Evolutionary conservation across 2,888 invertebrate species (phyloP).

Genomic region (Eristalis tenax): DNA sequence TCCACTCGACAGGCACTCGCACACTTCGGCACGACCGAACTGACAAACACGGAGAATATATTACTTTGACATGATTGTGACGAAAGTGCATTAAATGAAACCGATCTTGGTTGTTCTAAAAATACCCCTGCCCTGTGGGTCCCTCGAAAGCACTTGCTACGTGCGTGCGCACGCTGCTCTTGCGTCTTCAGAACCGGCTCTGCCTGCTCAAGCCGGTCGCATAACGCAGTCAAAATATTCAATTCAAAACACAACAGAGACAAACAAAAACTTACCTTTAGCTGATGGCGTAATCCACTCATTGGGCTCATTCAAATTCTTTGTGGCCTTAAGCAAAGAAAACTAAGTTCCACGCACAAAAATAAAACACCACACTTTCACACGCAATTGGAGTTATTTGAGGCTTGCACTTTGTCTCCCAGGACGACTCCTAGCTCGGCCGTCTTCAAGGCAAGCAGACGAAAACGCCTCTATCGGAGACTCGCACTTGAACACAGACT

Average conservation of each 20-base stretch:
- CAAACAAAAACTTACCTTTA: slow-evolving; percentile 77
- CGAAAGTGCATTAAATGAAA: slow-evolving; percentile 11
- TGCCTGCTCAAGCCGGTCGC: background rate
- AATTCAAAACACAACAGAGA: background rate
- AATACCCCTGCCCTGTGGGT: background rate
- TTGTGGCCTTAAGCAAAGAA: slow-evolving; percentile 14
- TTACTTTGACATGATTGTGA: slow-evolving; percentile 22
- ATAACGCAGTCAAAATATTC: background rate
- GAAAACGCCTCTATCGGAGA: background rate
- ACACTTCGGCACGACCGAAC: slow-evolving; percentile 6
- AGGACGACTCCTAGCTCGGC: slow-evolving; percentile 12
- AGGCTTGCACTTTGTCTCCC: background rate
- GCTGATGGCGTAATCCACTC: slow-evolving; percentile 81
- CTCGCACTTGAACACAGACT: background rate
- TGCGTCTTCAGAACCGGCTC: slow-evolving; percentile 16
- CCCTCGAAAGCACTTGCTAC: background rate
- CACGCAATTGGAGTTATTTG: background rate
- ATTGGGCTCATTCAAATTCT: slow-evolving; percentile 79
- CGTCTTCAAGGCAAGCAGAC: slow-evolving; percentile 4
- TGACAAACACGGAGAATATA: background rate
- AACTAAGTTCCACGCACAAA: background rate
- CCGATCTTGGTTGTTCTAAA: background rate
- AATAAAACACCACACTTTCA: slow-evolving; percentile 17
- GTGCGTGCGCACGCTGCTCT: background rate
- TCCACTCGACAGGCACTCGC: background rate